Evolutionary conservation across 2,113 vertebrate genomes (phyloP).

Genomic region (Mustelus asterias): DNA sequence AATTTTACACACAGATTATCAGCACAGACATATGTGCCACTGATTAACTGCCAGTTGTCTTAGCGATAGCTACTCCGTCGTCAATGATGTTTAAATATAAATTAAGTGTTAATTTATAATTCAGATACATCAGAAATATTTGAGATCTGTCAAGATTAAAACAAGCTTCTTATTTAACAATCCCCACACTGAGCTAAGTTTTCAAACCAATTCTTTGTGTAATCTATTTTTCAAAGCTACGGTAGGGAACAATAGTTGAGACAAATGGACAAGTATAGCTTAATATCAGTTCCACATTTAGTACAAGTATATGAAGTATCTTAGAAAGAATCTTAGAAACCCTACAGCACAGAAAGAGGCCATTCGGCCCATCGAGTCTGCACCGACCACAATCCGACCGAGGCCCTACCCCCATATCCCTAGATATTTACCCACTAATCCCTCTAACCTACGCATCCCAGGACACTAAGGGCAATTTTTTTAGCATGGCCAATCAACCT

Average conservation of each 20-base stretch:
- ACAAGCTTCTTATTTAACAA: neutral
- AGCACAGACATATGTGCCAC: conserved; percentile 3
- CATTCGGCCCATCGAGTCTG: too few relatives aligned
- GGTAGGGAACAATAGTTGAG: neutral
- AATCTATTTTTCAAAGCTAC: neutral
- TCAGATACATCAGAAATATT: neutral
- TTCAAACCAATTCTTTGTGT: neutral
- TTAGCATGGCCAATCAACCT: too few relatives aligned
- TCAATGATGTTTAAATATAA: neutral
- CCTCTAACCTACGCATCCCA: too few relatives aligned
- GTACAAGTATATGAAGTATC: neutral
- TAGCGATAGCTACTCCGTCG: neutral
- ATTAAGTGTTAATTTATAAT: neutral
- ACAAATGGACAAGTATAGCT: neutral
- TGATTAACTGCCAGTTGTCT: neutral
- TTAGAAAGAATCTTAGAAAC: too few relatives aligned
- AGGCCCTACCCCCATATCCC: too few relatives aligned
- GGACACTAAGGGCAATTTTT: too few relatives aligned
- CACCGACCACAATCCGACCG: too few relatives aligned
- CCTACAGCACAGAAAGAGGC: too few relatives aligned
- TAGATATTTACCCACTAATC: too few relatives aligned
- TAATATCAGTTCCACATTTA: neutral
- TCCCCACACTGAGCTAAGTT: neutral
- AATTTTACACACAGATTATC: conserved; percentile 27
- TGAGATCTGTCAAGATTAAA: neutral